phyloP scores from a whole-genome alignment of 2,797 vertebrate species.

The Liparis tanakae region DNA sequence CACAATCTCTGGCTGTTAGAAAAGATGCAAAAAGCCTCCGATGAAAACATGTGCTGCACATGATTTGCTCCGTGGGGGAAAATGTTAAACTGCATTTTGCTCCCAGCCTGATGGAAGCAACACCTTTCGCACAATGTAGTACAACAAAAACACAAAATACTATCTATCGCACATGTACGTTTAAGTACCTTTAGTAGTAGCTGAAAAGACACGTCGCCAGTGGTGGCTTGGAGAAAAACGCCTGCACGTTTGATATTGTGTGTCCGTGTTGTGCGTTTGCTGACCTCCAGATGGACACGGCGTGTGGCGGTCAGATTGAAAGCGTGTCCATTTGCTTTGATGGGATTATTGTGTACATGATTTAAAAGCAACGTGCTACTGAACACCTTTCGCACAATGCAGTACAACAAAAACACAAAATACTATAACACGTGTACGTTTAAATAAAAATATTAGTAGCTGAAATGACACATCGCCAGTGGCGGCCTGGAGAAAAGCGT shows the following conservation, averaged over 20 bases:
- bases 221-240: background rate
- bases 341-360: slow-evolving; percentile 66
- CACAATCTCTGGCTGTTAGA: slow-evolving; percentile 51
- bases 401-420: background rate
- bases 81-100: slow-evolving; percentile 14
- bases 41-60: slow-evolving; percentile 45
- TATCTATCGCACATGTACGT: background rate
- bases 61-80: slow-evolving; percentile 18
- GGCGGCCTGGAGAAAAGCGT: background rate
- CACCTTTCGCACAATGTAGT: background rate
- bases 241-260: slow-evolving; percentile 21
- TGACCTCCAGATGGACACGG: slow-evolving; percentile 32
- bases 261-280: background rate
- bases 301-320: slow-evolving; percentile 49
- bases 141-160: slow-evolving; percentile 6
- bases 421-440: background rate
- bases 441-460: background rate
- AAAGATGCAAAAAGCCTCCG: slow-evolving; percentile 42
- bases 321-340: slow-evolving; percentile 60
- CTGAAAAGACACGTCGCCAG: background rate
- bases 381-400: too few relatives aligned
- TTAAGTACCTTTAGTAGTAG: background rate
- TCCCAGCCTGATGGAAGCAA: slow-evolving; percentile 15
- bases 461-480: background rate
- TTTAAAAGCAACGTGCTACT: too few relatives aligned